Base-by-base conservation (phyloP, 2,888 invertebrate genomes). In the Romanomermis culicivorax region DNA sequence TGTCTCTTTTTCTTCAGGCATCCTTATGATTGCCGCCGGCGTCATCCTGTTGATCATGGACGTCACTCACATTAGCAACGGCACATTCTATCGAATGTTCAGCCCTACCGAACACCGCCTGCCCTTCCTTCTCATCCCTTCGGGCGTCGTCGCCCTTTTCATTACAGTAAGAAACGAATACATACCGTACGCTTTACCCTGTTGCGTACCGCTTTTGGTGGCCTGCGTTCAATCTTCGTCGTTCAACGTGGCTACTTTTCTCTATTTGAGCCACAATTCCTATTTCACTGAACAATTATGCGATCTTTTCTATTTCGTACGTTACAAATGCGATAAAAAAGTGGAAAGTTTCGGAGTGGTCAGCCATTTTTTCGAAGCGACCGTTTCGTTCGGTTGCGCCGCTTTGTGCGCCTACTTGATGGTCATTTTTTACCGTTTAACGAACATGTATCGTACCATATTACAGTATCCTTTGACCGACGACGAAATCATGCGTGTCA, bases 271-370 rank as follows among this genome's bases (percentile, higher is more conserved):
- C 2, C 25, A 52, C 45, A 27, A 56, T 14, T 3, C 4, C 11
- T 56, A 56, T 45, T 56, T 56, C 56, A 20, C 7, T 29, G 50
- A 30, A 7, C 14, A 56, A 2, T 30, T 56, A 49, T 56, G 56
- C 53, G 49, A 36, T 4, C 49, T 56, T 27, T 56, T 56, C 43
- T 27, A 24, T 27, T 49, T 26, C 27, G 53, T 52, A 3, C 14
- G 11, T 25, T 2, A 2, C 23, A 24, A 26, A n/a, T 56, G 56
- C 43, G 4, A 20, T 1, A 1, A 2, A 14, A 4, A 20, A 17
- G 4, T 56, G 23, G 36, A 47, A 26, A 4, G n/a, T 1, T 24
- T 48, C 2, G 56, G 48, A 11, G 51, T 23, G 24, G 11, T 29
- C 24, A 7, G 29, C 14, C 56, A 56, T 48, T 52, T 52, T 29